Conservation (phyloP, 2,888 invertebrate species). For the Xylocampa areola region DNA sequence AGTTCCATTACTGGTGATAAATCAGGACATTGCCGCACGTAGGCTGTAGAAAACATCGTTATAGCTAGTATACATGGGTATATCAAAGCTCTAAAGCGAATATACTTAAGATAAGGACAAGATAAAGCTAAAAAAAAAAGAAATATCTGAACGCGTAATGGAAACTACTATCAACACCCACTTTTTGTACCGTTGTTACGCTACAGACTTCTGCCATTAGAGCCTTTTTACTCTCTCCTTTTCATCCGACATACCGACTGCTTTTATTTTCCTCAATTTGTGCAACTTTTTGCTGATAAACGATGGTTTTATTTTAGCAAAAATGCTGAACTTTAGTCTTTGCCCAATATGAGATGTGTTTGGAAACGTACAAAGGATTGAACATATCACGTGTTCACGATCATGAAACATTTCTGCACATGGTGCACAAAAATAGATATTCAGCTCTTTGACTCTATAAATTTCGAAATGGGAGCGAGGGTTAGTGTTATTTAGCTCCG, state of each 20-base stretch:
- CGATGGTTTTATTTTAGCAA: slow-evolving; percentile 26
- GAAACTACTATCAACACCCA: slow-evolving; percentile 32
- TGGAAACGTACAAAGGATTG: slow-evolving; percentile 22
- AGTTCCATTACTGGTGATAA: background rate
- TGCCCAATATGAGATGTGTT: slow-evolving; percentile 21
- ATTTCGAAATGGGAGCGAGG: slow-evolving; percentile 58
- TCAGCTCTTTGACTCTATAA: slow-evolving; percentile 41
- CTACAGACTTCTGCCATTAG: slow-evolving; percentile 44
- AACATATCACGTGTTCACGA: slow-evolving; percentile 15
- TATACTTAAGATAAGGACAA: slow-evolving; percentile 25
- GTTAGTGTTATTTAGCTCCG: slow-evolving; percentile 64
- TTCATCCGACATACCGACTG: slow-evolving; percentile 27
- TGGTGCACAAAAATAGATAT: slow-evolving; percentile 36
- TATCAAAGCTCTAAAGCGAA: slow-evolving; percentile 6
- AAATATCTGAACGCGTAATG: slow-evolving; percentile 45
- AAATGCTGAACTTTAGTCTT: slow-evolving; percentile 21
- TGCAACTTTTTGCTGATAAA: slow-evolving; percentile 27
- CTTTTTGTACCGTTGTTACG: slow-evolving; percentile 37
- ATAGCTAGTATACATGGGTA: background rate
- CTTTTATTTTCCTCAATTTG: slow-evolving; percentile 42
- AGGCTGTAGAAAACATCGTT: background rate
- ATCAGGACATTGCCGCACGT: background rate
- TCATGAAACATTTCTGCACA: slow-evolving; percentile 34
- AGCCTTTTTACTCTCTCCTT: slow-evolving; percentile 41
- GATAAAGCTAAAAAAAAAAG: slow-evolving; percentile 21